Base-by-base conservation (phyloP, 2,113 vertebrate genomes). In the Pogona vitticeps region DNA sequence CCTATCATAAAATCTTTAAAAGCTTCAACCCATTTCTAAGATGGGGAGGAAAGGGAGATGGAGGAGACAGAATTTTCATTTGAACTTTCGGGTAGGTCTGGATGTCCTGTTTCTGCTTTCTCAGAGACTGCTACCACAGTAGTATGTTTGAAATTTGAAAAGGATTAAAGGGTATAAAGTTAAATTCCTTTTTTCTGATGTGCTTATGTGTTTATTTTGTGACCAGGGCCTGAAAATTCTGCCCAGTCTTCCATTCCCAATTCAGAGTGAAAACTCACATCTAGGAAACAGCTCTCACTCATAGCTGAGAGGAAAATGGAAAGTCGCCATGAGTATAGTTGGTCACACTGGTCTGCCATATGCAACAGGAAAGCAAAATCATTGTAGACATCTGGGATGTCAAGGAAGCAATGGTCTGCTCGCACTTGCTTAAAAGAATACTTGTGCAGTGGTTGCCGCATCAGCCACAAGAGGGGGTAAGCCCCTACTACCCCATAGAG, bases 291-390 rank as follows among this genome's bases (percentile, higher is more conserved):
- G 46, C 91, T 96, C 92, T 97, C 96, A 1, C 96, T 96, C 77
- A 97, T 95, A 0, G 97, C 97, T 0, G 97, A 98, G 91, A 98
- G 87, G 83, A 98, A 98, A n/a, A 97, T 96, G 0, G 96, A 96
- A 14, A 98, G 95, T 1, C 96, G 95, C 89, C 95, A 96, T 70
- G 94, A 96, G 92, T 97, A 95, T 63, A 98, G 80, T 0, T 96
- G 96, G 90, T 97, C 96, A 0, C 97, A 97, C 91, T 96, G 96
- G 88, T 98, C 97, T 1, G 96, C 91, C 97, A 98, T 97, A 94
- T 98, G 97, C 28, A 97, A 82, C 63, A 98, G 95, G 61, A 97
- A 97, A 75, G 97, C 97, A 91, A 98, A 95, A 92, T 98, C 97
- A 6, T 97, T 97, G 20, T 93, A 93, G 21, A 97, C 94, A 70